Percentiles rank a stretch among this genome's conserved stretches.
Evolutionary conservation across 2,888 invertebrate species (phyloP).

Genomic region (Melieria picta): DNA sequence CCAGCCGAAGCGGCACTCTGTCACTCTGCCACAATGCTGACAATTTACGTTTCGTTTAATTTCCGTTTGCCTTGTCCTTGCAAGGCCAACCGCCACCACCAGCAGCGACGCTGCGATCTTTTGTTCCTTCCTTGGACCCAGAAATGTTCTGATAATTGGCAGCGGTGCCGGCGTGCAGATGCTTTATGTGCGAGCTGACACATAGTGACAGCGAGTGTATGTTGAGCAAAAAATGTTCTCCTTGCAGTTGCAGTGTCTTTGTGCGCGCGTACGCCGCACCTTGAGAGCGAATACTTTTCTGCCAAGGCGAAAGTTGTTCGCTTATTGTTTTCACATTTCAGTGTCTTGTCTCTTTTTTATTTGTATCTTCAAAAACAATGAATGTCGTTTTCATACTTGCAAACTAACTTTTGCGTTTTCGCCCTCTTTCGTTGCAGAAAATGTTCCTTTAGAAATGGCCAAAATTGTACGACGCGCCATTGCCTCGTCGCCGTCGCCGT

Average conservation of each 20-base stretch:
- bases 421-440: slow-evolving; percentile 52
- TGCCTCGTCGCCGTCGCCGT: slow-evolving; percentile 59
- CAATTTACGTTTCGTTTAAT: slow-evolving; percentile 20
- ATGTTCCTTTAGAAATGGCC: slow-evolving; percentile 67
- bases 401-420: neutral
- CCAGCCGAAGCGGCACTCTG: neutral
- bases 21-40: neutral
- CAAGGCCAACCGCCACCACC: too few species aligned
- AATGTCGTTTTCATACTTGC: neutral
- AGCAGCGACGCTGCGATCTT: too few species aligned
- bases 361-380: neutral
- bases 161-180: slow-evolving; percentile 23
- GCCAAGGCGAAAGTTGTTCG: neutral
- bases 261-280: too few species aligned
- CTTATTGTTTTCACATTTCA: neutral
- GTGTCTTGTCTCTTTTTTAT: neutral
- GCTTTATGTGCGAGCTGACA: slow-evolving; percentile 7
- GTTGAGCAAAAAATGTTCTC: too few species aligned
- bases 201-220: too few species aligned
- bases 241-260: neutral
- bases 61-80: slow-evolving; percentile 7
- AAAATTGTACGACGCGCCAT: slow-evolving; percentile 66
- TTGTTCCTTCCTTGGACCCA: too few species aligned
- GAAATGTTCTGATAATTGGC: neutral
- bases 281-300: neutral